Conservation (phyloP, 2,888 invertebrate species). For the Drosophila colorata region DNA sequence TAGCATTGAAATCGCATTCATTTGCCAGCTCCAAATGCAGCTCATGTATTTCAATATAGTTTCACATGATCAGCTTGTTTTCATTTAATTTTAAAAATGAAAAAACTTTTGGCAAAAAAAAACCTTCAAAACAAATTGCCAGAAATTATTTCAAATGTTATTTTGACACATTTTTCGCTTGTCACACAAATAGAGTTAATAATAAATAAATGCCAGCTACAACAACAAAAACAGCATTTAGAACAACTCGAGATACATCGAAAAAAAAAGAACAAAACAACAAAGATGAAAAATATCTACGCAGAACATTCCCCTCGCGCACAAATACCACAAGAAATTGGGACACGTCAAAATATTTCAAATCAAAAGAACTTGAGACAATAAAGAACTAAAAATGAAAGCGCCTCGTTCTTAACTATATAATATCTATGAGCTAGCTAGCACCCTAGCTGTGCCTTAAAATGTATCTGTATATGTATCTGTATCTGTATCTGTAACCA, state of each 20-base stretch:
- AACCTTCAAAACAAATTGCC: slow-evolving; percentile 36
- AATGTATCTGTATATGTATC: slow-evolving; percentile 16
- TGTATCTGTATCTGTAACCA: slow-evolving; percentile 11
- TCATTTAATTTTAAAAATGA: slow-evolving; percentile 2
- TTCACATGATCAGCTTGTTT: slow-evolving; percentile 26
- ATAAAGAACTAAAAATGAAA: slow-evolving; percentile 80
- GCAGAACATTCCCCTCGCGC: slow-evolving; percentile 7
- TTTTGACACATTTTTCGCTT: slow-evolving; percentile 60
- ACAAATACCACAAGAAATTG: slow-evolving; percentile 67
- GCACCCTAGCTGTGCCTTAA: slow-evolving; percentile 13
- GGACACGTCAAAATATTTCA: slow-evolving; percentile 81
- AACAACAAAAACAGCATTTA: slow-evolving; percentile 16
- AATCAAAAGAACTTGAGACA: slow-evolving; percentile 77
- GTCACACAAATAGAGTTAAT: slow-evolving; percentile 73
- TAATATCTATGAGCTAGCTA: slow-evolving; percentile 23
- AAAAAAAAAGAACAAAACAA: slow-evolving; percentile 12
- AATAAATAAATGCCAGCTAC: slow-evolving; percentile 62
- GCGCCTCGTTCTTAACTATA: slow-evolving; percentile 40
- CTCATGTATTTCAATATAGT: slow-evolving; percentile 9
- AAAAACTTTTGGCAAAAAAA: slow-evolving; percentile 24
- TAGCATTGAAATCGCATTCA: slow-evolving; percentile 73
- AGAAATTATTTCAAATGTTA: slow-evolving; percentile 50
- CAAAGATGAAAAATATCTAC: slow-evolving; percentile 16
- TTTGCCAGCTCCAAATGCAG: slow-evolving; percentile 35
- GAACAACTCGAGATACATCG: slow-evolving; percentile 23